Evolutionary conservation across 1,140 invertebrate genomes (phyloP), one percentile per base, ranked within the genome.

Genomic region (Hylyphantes graminicola): DNA sequence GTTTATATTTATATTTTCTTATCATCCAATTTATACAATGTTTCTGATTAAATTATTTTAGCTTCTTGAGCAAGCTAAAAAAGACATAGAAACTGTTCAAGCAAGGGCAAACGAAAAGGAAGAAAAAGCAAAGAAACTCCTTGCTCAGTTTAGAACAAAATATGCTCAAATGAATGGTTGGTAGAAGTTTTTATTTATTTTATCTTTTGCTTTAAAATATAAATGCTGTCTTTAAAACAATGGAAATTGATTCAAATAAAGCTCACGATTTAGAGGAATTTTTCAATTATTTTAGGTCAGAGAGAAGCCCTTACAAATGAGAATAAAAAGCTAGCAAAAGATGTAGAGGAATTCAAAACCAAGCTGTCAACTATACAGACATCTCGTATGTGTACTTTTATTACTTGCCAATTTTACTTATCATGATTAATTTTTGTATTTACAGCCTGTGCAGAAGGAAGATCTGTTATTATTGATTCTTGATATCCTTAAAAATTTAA

Each of bases 61-160:
- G 74, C 82, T 79, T 73, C 93, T 95, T 61, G 92, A 91, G 87
- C 85, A 94, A 7, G 92, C 92, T 84, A 92, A 92, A 87, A 94
- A 96, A 87, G 92, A 94, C 7, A 17, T 67, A 12, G 94, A 95
- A 77, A 90, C 89, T 2, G 90, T 95, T 5, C 93, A 94, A 86
- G 91, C 91, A 74, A 89, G 91, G 55, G 92, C 90, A 88, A 88
- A 92, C 86, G 93, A 94, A 86, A 93, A 93, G 87, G 93, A 95
- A 87, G 93, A 94, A 87, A 91, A 94, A 87, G 92, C 93, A 50
- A 94, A 95, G 89, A 91, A 92, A 87, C 90, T 94, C 11, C 89
- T 96, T 10, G 94, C 94, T 88, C 92, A 92, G 85, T 93, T 94
- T 0, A 92, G 94, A 87, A 92, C 92, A 54, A 93, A 93, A 88